Percentiles rank a stretch among this genome's conserved stretches.
These are phyloP conservation scores for Cygnus olor DNA, from an alignment of 2,797 vertebrate species.

Conservation along the genomic window DNA sequence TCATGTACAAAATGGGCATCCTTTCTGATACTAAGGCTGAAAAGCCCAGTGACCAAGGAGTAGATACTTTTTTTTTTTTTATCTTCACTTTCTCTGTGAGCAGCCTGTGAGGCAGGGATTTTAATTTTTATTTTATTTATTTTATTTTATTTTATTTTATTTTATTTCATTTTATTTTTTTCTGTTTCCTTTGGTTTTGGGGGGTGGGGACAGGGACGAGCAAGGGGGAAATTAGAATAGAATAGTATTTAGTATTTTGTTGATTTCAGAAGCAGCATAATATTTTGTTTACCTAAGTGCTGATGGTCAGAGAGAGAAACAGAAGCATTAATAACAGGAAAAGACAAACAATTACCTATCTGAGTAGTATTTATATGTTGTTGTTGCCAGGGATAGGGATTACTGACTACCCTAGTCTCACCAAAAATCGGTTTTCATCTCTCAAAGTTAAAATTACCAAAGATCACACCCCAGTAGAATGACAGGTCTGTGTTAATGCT, in stretches of 20 bases:
- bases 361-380: not conserved
- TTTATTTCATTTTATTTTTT: not conserved
- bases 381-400: not conserved
- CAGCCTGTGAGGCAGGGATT: not conserved
- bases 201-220: not conserved
- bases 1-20: not conserved
- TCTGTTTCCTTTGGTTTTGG: not conserved
- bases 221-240: not conserved
- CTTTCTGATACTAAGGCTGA: not conserved
- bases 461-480: not conserved
- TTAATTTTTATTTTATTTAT: not conserved
- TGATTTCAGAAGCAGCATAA: not conserved
- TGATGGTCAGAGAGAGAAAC: not conserved
- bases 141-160: not conserved
- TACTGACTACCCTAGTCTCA: not conserved
- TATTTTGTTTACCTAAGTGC: not conserved
- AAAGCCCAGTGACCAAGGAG: not conserved
- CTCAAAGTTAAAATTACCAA: not conserved
- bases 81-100: not conserved
- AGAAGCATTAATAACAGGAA: not conserved
- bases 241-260: not conserved
- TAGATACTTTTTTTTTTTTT: not conserved
- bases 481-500: not conserved
- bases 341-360: not conserved
- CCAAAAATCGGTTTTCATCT: not conserved